Base-by-base conservation (phyloP, 2,797 vertebrate species). In the Odontamblyopus lacepedii region DNA sequence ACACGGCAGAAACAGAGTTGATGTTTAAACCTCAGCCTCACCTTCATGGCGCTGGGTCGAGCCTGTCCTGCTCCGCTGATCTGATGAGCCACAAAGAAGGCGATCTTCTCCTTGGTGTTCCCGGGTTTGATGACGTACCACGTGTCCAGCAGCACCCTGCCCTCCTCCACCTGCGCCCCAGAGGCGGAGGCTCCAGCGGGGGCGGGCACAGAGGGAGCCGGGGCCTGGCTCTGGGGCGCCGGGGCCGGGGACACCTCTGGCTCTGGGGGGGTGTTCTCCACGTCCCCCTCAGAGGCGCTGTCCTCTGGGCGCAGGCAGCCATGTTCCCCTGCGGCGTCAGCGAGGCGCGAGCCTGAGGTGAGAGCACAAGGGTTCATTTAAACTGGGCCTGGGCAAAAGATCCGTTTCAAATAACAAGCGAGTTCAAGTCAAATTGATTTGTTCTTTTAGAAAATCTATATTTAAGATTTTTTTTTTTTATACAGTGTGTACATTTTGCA, bases 111-210 rank as follows among this genome's bases (percentile, higher is more conserved):
- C 92, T 98, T 98, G 72, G 97, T 98, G 91, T 98, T 99, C 26
- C 97, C 97, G 0, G 97, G 97, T 63, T 99, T 99, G 85, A 99
- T 99, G 66, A 98, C 97, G 51, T 98, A 98, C 97, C 97, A 98
- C 0, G 97, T 99, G 90, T 99, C 97, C 84, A 99, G 83, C 77
- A 98, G 88, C 73, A 99, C 97, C 2, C 96, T 94, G 0, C 96
- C 96, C 38, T 98, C 97, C 23, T 97, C 95, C 72, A 94, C 84
- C 77, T 94, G 94, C 61, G 91, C 56, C 27, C 87, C 82, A 0
- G 80, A 81, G 0, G 81, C 82, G 0, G 81, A 83, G 1, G 89
- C 90, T 0, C 88, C 88, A n/a, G 93, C n/a, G 70, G 93, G 30
- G 48, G 91, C 79, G 55, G 81, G 2, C 4, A 92, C 83, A 41